Evolutionary conservation across 1,140 invertebrate species (phyloP).

Genomic region (fruit fly (Drosophila melanogaster)): DNA sequence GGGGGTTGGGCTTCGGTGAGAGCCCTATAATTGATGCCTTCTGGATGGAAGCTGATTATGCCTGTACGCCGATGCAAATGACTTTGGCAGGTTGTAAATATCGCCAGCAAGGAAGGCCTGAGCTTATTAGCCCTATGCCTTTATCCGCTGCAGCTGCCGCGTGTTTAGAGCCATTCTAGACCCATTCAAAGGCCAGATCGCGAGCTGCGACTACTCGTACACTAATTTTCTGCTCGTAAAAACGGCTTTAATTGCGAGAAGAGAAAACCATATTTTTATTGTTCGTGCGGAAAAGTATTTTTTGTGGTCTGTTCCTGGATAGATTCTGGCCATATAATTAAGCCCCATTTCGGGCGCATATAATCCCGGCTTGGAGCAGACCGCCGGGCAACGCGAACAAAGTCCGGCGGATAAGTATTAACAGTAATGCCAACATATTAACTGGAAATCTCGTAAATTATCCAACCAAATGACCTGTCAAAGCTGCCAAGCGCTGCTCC

Average conservation of each 20-base stretch:
- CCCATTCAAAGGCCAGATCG: constrained; percentile 28
- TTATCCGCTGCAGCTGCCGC: constrained; percentile 31
- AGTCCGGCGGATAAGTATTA: constrained; percentile 39
- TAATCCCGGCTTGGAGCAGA: constrained; percentile 59
- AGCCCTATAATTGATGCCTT: constrained; percentile 44
- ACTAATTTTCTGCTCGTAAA: constrained; percentile 77
- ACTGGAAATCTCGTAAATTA: constrained; percentile 81
- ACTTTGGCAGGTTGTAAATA: constrained; percentile 33
- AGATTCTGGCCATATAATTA: constrained; percentile 69
- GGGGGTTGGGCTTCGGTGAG: constrained; percentile 14
- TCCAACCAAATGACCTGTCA: constrained; percentile 69
- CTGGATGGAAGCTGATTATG: constrained; percentile 59
- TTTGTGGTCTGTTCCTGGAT: constrained; percentile 34
- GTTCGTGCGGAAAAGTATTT: constrained; percentile 46
- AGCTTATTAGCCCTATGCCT: constrained; percentile 3
- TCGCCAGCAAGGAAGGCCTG: constrained; percentile 3
- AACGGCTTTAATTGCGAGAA: constrained; percentile 69
- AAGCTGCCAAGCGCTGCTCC: constrained; percentile 30
- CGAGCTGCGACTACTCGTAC: constrained; percentile 53
- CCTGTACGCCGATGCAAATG: constrained; percentile 51
- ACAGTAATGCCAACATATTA: constrained; percentile 77
- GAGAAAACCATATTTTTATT: constrained; percentile 64
- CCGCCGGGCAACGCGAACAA: constrained; percentile 3
- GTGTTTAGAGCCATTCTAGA: constrained; percentile 15
- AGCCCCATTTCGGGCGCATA: constrained; percentile 46